Evolutionary conservation across 2,797 vertebrate genomes (phyloP), one percentile per base, ranked within the genome.

Genomic region (Tenualosa ilisha): DNA sequence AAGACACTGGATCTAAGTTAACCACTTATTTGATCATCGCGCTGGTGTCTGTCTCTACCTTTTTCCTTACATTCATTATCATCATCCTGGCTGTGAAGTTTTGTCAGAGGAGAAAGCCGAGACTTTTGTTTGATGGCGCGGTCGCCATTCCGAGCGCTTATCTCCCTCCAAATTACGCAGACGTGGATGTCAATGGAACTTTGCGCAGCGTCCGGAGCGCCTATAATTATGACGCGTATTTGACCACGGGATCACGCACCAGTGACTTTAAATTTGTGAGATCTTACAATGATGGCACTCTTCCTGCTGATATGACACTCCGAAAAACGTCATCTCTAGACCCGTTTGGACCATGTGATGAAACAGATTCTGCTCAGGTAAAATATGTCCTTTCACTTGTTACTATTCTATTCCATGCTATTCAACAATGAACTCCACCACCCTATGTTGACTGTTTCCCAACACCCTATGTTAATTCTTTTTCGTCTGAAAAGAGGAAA

Each of bases 201-300:
- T 81, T 88, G 11, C 87, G 81, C 83, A 88, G 89, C 83, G 63
- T 88, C 90, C 0, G 75, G 88, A 87, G 86, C 43, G 24, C 12
- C 53, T 91, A 91, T 84, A 92, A 90, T 83, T 91, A 94, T 17
- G 93, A 96, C 82, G 87, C 92, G 0, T 95, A 92, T 22, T 87
- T 95, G 81, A 93, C 93, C 0, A 89, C 94, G 0, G 91, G 92
- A 50, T 94, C 93, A 0, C 4, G 89, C 54, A 91, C 91, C 84
- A 94, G 92, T 87, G 94, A 94, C 61, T 88, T 89, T 83, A 91
- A 91, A 79, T 92, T 91, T 11, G 83, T 72, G 24, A 72, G 65
- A 72, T 72, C 31, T 75, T 24, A 46, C 31, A 63, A 31, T 40
- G 53, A 46, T 9, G 24, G n/a, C 9, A 40, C 61, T 3, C 43